Base-by-base conservation (phyloP, 2,888 invertebrate species). In the Amiota minor region DNA sequence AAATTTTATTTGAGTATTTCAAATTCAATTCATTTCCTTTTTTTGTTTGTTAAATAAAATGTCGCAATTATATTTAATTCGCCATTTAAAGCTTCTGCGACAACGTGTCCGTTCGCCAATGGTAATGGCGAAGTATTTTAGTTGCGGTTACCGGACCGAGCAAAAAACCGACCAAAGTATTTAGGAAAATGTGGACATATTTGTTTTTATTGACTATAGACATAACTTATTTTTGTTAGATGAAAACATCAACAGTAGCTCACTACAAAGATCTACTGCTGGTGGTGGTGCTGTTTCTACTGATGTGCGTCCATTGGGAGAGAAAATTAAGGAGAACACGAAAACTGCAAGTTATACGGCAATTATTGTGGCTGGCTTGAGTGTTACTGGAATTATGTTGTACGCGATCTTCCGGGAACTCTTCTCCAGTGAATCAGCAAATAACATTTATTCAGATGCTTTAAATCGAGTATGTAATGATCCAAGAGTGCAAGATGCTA, bases 271-370 rank as follows among this genome's bases (percentile, higher is more conserved):
- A 45, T 79, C 85, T 0, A 72, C 74, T 12, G 77, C 74, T 4
- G 74, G 74, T 0, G 77, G 80, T 2, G 75, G 79, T 35, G 86
- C 87, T 74, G 79, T 90, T 0, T 89, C 89, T 1, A 88, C 87
- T 0, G 87, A 94, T 88, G 94, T 94, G 2, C 91, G 92, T 74
- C 93, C 93, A 9, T 83, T 94, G 11, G 93, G 93, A 14, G 93
- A 94, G 83, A 94, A 93, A 92, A 95, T 97, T 1, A 97, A 96
- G 89, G 96, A 97, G 90, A 95, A 95, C 16, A 95, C 97, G 1
- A 97, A 97, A 90, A 97, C 97, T 78, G 94, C 93, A 2, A 95
- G 95, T 10, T 98, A 98, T 86, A 92, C 95, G 80, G 94, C 94
- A 14, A 93, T 98, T 1, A 95, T 98, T 79, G 84, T 97, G 69